Conservation (phyloP, 2,797 vertebrate genomes). For the Borostomias antarcticus region DNA sequence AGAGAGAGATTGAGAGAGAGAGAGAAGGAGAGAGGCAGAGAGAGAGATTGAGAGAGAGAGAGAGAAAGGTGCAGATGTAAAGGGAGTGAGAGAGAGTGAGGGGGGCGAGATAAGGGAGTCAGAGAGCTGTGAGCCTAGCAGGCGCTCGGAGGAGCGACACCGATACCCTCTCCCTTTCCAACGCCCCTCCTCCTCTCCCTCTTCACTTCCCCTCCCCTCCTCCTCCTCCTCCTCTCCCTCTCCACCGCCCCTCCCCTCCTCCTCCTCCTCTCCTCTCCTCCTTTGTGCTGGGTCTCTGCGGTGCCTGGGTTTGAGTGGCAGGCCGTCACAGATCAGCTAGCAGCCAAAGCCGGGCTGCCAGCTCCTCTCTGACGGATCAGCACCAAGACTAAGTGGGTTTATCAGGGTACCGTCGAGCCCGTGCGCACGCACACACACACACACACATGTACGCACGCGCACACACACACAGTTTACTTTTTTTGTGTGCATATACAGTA, state of each 20-base stretch:
- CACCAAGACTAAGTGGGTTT: conserved; percentile 98
- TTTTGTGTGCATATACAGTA: no score
- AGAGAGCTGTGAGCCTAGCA: conserved; percentile 56
- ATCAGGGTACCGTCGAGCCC: conserved; percentile 91
- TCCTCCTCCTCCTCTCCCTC: conserved; percentile 76
- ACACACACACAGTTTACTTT: conserved; percentile 15
- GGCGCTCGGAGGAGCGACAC: conserved; percentile 64
- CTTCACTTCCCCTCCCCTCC: conserved; percentile 70
- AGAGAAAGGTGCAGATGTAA: conserved; percentile 18
- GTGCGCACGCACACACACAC: conserved; percentile 71
- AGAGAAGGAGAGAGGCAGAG: conserved; percentile 19
- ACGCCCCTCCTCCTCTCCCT: conserved; percentile 70
- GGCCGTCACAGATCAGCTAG: conserved; percentile 97
- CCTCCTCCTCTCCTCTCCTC: conserved; percentile 78
- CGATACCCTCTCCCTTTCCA: conserved; percentile 62
- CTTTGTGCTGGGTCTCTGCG: conserved; percentile 95
- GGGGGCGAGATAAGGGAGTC: conserved; percentile 68
- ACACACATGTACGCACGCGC: conserved; percentile 44
- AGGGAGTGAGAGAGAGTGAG: conserved; percentile 36
- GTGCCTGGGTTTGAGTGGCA: conserved; percentile 93
- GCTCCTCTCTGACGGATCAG: conserved; percentile 93
- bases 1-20: no score
- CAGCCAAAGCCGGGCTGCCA: conserved; percentile 85
- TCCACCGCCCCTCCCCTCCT: conserved; percentile 64
- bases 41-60: conserved; percentile 31